Base-by-base conservation (phyloP, 2,888 invertebrate species). In the Polylopha cassiicola region DNA sequence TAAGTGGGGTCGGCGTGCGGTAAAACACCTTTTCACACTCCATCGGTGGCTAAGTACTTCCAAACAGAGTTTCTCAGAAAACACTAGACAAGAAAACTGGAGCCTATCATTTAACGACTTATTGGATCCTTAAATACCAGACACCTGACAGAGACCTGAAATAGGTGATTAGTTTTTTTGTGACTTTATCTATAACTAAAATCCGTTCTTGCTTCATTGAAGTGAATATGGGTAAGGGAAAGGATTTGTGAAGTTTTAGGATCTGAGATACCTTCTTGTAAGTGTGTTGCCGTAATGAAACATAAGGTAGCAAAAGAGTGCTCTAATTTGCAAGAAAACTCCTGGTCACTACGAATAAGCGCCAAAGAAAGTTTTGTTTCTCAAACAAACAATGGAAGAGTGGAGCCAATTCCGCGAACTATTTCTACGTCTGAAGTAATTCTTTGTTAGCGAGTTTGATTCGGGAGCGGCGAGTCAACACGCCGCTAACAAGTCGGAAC, bases 341-440 rank as follows among this genome's bases (percentile, higher is more conserved):
- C 26, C 26, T 26, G 4, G 14, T n/a, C n/a, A 8, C 8, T 13
- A 2, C 29, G 10, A 18, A 21, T 24, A 16, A 39, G 23, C 22
- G n/a, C n/a, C 21, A 32, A 39, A 26, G 27, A 20, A 32, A 11
- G 28, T 17, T 24, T 38, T 26, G 14, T 26, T 14, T 9, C 17
- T 28, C 8, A 34, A 18, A 29, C 13, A 14, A 16, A 23, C 18
- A 26, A 26, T 28, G 21, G 18, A 39, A 39, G 33, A 38, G 15
- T 15, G 18, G 10, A 17, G 39, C 22, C 34, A 28, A 24, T 33
- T 34, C 28, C 29, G 23, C 14, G 28, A 39, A 34, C 39, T 39
- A 39, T 34, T 34, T 38, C 28, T 29, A 34, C 34, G 34, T 39
- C 34, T 39, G 30, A 41, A 41, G 41, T 41, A 41, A 41, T 41